A percentile compares a stretch with the other conserved stretches of the same genome.
phyloP scores from a whole-genome alignment of 2,113 vertebrate genomes.

The Eurypyga helias region DNA sequence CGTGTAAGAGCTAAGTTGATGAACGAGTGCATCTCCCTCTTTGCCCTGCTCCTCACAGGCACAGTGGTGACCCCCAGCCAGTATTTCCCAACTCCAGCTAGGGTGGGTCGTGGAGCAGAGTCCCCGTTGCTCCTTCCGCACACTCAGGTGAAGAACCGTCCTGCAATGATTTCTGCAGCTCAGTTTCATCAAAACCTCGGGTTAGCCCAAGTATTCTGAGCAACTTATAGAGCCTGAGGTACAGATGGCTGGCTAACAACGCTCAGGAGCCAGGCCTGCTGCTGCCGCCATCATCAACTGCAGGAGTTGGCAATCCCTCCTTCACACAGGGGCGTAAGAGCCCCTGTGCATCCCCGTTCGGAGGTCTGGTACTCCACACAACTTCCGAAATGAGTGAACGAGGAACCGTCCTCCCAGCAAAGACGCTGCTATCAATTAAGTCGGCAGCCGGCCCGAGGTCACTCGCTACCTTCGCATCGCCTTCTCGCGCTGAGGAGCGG shows the following conservation, averaged over 20 bases:
- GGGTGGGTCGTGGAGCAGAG: rapidly evolving
- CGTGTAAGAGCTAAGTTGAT: neutral
- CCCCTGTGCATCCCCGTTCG: rapidly evolving
- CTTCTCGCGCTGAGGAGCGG: neutral
- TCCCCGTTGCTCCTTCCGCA: neutral
- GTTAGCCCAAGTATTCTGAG: neutral
- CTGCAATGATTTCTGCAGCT: neutral
- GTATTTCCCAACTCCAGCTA: neutral
- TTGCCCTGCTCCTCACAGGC: rapidly evolving
- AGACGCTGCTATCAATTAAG: neutral
- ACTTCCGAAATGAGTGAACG: neutral
- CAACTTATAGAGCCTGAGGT: neutral
- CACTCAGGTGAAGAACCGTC: rapidly evolving
- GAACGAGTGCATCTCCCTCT: rapidly evolving
- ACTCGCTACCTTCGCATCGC: neutral
- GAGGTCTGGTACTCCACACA: neutral
- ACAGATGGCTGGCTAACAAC: neutral
- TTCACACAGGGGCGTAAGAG: rapidly evolving
- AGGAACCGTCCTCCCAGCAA: rapidly evolving
- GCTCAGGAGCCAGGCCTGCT: neutral
- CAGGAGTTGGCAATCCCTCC: rapidly evolving
- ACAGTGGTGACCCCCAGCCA: neutral
- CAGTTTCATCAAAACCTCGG: neutral
- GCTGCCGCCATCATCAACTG: neutral
- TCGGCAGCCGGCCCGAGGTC: neutral